Evolutionary conservation across 2,797 vertebrate genomes (phyloP).

Genomic region (Euthynnus affinis): DNA sequence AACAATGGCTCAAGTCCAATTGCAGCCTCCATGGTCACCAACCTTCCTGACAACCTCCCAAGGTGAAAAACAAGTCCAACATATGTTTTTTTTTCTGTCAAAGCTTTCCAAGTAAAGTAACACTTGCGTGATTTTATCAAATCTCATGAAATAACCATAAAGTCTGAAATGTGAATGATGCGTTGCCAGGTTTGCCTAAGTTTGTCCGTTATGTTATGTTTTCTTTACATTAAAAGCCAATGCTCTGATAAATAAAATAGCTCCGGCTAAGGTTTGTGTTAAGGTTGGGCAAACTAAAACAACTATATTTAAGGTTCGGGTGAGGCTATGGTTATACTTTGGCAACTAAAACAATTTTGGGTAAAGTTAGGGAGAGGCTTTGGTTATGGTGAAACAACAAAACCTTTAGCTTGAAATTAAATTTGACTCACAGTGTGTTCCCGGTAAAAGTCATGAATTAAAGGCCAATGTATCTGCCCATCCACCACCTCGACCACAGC

Average conservation of each 20-base stretch:
- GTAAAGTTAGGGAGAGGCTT: slow-evolving; percentile 58
- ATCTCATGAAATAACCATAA: neutral
- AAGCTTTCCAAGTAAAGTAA: neutral
- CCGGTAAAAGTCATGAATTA: slow-evolving; percentile 48
- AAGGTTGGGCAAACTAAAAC: slow-evolving; percentile 47
- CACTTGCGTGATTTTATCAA: neutral
- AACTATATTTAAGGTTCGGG: slow-evolving; percentile 50
- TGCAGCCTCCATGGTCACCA: no score
- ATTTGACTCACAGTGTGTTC: slow-evolving; percentile 55
- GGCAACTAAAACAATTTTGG: slow-evolving; percentile 67
- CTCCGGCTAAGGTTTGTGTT: slow-evolving; percentile 26
- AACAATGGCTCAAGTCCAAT: no score
- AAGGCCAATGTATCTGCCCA: slow-evolving; percentile 42
- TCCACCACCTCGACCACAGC: slow-evolving; percentile 45
- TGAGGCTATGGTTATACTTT: slow-evolving; percentile 49
- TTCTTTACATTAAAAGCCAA: neutral
- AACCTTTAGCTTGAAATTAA: slow-evolving; percentile 59
- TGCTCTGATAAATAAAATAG: slow-evolving; percentile 6
- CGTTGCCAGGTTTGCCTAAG: neutral
- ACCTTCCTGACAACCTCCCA: no score
- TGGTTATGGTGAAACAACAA: slow-evolving; percentile 54
- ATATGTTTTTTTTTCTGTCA: neutral
- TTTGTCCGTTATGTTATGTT: neutral
- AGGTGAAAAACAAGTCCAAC: no score
- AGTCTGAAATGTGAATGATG: neutral